Conservation (phyloP, 2,888 invertebrate genomes). For the Himalopsyche japonica region DNA sequence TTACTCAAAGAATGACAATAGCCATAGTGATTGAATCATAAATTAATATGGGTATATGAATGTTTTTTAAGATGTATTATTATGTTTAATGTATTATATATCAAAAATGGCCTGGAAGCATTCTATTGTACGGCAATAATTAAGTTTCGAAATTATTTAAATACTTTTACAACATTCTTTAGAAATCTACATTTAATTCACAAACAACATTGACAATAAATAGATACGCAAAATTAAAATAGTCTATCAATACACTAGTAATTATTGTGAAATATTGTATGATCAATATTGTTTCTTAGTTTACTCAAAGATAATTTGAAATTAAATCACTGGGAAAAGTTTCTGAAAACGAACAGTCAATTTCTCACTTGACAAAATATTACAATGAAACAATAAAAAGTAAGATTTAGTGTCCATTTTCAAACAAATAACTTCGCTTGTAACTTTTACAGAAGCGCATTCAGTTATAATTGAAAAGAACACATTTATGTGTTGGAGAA, state of each 20-base stretch:
- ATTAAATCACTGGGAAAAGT: too few relatives aligned
- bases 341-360: too few relatives aligned
- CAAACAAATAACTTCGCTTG: too few relatives aligned
- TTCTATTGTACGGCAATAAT: neutral
- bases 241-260: neutral
- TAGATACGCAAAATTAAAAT: neutral
- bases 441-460: too few relatives aligned
- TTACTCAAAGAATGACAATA: too few relatives aligned
- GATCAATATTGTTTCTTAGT: neutral
- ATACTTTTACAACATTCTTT: neutral
- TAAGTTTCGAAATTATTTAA: neutral
- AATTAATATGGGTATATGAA: neutral
- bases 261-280: neutral
- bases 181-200: neutral
- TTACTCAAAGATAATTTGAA: neutral
- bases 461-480: too few relatives aligned
- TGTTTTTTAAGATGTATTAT: neutral
- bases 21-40: too few relatives aligned
- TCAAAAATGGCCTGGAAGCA: neutral
- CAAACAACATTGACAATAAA: neutral
- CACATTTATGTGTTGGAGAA: neutral
- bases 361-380: too few relatives aligned
- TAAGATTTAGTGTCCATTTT: too few relatives aligned
- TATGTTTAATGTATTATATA: neutral
- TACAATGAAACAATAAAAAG: too few relatives aligned